phyloP scores from a whole-genome alignment of 2,888 invertebrate genomes.

The Atethmia centrago region DNA sequence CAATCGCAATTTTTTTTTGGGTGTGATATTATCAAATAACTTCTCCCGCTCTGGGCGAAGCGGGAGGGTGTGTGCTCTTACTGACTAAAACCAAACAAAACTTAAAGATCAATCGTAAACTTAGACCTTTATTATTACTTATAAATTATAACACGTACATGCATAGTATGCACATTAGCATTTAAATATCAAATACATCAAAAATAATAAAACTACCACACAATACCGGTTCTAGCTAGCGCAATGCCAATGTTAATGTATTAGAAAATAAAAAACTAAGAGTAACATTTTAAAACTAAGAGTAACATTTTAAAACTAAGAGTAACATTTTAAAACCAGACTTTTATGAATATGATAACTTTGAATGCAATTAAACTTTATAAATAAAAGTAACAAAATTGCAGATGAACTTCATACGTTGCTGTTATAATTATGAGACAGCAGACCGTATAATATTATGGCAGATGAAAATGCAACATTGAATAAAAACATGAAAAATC shows the following conservation, averaged over 20 bases:
- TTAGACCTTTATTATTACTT: not conserved
- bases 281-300: slow-evolving; percentile 15
- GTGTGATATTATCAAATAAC: no score
- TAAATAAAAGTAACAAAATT: not conserved
- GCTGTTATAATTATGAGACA: no score
- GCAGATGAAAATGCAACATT: slow-evolving; percentile 17
- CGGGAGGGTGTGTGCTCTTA: no score
- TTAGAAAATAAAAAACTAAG: slow-evolving; percentile 1
- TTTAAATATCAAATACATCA: slow-evolving; percentile 24
- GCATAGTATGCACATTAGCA: not conserved
- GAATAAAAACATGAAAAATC: not conserved
- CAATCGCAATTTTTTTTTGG: no score
- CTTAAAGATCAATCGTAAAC: no score
- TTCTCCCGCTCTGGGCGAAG: no score
- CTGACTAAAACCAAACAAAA: no score
- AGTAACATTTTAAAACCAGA: slow-evolving; percentile 8
- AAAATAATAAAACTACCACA: not conserved
- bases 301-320: slow-evolving; percentile 15
- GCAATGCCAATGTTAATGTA: slow-evolving; percentile 24
- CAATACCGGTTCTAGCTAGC: not conserved
- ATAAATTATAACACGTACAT: not conserved
- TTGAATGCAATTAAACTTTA: not conserved
- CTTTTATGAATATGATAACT: not conserved
- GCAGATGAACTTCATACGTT: not conserved
- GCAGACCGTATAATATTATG: not conserved